Conservation (phyloP, 2,113 vertebrate genomes). For the Willisornis vidua region DNA sequence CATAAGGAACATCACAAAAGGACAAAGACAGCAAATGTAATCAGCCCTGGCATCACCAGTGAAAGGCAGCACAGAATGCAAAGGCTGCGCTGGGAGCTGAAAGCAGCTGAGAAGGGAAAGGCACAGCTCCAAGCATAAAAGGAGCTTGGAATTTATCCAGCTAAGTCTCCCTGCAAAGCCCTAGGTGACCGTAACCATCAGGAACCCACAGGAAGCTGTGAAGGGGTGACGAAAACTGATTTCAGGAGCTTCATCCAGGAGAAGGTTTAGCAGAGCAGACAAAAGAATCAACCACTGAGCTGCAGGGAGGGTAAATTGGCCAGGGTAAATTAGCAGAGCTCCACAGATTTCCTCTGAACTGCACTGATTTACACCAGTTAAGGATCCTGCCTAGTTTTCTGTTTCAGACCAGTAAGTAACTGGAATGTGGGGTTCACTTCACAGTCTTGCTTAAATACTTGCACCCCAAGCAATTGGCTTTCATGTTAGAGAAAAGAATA, state of each 20-base stretch:
- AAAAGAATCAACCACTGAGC: slow-evolving; percentile 18
- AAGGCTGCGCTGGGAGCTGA: neutral
- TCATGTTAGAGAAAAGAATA: neutral
- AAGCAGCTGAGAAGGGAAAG: neutral
- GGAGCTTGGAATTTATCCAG: neutral
- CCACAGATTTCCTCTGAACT: neutral
- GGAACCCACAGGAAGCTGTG: neutral
- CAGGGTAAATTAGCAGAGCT: slow-evolving; percentile 7
- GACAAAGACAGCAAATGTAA: slow-evolving; percentile 56
- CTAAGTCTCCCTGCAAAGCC: neutral
- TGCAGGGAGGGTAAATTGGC: neutral
- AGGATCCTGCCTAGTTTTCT: neutral
- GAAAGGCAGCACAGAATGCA: slow-evolving; percentile 16
- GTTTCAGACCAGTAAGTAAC: neutral
- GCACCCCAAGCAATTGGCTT: neutral
- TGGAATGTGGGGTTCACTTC: neutral
- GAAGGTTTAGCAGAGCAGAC: slow-evolving; percentile 10
- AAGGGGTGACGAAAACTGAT: neutral
- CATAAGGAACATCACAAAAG: slow-evolving; percentile 33
- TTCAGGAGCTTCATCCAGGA: neutral
- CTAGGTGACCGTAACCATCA: neutral
- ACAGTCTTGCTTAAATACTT: neutral
- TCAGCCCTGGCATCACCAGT: slow-evolving; percentile 15
- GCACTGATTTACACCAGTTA: neutral
- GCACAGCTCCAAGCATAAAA: neutral